A percentile compares a stretch with the other conserved stretches of the same genome.
phyloP scores from a whole-genome alignment of 2,888 invertebrate genomes.

The Euproctis similis region DNA sequence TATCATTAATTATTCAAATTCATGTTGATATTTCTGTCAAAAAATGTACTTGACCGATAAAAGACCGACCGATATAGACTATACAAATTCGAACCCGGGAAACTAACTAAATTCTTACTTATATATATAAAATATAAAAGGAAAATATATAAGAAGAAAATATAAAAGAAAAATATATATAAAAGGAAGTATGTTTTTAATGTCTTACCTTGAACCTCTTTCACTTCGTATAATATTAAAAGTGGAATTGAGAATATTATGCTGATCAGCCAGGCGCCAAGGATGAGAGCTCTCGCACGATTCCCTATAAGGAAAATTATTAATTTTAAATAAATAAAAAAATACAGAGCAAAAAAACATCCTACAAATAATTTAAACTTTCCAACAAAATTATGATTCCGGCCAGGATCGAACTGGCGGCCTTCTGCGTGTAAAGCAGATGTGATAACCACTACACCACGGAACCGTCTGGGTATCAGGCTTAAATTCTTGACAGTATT shows the following conservation, averaged over 20 bases:
- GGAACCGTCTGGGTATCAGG: too few species aligned
- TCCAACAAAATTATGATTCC: conserved; percentile 9
- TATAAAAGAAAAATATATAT: too few species aligned
- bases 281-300: conserved; percentile 85
- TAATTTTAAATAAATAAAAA: not conserved
- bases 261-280: conserved; percentile 88
- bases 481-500: too few species aligned
- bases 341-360: not conserved
- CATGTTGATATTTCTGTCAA: too few species aligned
- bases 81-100: too few species aligned
- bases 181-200: too few species aligned
- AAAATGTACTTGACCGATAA: too few species aligned
- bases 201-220: conserved; percentile 81
- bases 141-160: too few species aligned
- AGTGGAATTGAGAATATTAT: conserved; percentile 88
- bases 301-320: conserved; percentile 79
- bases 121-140: too few species aligned
- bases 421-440: conserved; percentile 56
- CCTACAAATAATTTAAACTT: not conserved
- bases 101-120: too few species aligned
- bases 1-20: too few species aligned
- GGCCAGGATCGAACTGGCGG: conserved; percentile 17
- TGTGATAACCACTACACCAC: conserved; percentile 57
- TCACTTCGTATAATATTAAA: conserved; percentile 87
- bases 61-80: too few species aligned